Evolutionary conservation across 2,113 vertebrate genomes (phyloP).

Genomic region (Thermophis baileyi): DNA sequence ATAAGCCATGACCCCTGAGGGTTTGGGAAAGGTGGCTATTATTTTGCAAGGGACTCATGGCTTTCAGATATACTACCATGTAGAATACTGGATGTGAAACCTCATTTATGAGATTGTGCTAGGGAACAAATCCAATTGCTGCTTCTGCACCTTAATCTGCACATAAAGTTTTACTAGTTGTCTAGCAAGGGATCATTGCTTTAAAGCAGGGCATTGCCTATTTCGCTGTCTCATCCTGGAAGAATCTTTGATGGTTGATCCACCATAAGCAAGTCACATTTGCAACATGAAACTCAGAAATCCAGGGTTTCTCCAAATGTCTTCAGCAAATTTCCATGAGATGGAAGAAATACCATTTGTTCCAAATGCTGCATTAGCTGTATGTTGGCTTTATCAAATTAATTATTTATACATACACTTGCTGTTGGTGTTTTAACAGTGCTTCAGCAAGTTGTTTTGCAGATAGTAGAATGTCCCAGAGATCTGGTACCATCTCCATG

Average conservation of each 20-base stretch:
- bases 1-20: background rate
- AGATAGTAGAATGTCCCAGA: background rate
- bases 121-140: background rate
- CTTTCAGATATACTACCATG: background rate
- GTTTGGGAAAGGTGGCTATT: background rate
- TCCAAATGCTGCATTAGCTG: background rate
- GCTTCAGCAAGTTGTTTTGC: background rate
- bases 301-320: background rate
- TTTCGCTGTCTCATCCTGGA: background rate
- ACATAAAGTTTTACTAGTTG: background rate
- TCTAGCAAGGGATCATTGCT: background rate
- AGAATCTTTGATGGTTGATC: background rate
- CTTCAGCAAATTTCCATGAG: background rate
- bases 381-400: background rate
- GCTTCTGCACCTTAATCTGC: background rate
- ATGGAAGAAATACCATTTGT: background rate
- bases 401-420: background rate
- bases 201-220: background rate
- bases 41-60: background rate
- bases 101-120: background rate
- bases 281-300: background rate
- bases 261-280: background rate
- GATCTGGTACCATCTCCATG: background rate
- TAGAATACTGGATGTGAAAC: background rate
- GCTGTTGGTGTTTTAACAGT: background rate